A percentile compares a stretch with the other conserved stretches of the same genome.
phyloP scores from a whole-genome alignment of 2,888 invertebrate genomes.

The Trisateles emortualis region DNA sequence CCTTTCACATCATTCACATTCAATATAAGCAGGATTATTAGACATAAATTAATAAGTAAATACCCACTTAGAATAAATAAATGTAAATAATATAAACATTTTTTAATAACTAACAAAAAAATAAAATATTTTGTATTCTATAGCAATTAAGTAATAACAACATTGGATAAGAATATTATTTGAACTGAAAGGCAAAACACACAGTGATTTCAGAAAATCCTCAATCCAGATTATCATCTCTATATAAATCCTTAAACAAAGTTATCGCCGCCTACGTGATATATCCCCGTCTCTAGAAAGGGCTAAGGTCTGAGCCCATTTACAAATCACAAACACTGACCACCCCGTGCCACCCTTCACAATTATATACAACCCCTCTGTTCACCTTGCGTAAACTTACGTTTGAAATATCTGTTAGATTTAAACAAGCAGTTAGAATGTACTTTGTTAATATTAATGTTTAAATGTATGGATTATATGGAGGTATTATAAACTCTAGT shows the following conservation, averaged over 20 bases:
- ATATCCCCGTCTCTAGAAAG: slow-evolving; percentile 85
- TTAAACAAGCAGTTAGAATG: slow-evolving; percentile 58
- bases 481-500: slow-evolving; percentile 1
- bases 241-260: slow-evolving; percentile 68
- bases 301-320: slow-evolving; percentile 86
- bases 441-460: slow-evolving; percentile 57
- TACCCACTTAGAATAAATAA: too few species aligned
- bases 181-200: too few species aligned
- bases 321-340: slow-evolving; percentile 87
- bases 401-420: slow-evolving; percentile 81
- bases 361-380: slow-evolving; percentile 68
- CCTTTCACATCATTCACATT: too few species aligned
- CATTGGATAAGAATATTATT: too few species aligned
- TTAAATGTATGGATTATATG: slow-evolving; percentile 12
- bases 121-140: too few species aligned
- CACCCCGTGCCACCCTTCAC: slow-evolving; percentile 67
- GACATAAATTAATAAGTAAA: too few species aligned
- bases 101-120: too few species aligned
- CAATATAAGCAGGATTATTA: too few species aligned
- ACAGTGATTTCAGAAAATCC: too few species aligned
- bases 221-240: slow-evolving; percentile 56
- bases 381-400: slow-evolving; percentile 72
- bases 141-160: too few species aligned
- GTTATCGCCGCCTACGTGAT: slow-evolving; percentile 84
- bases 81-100: too few species aligned